These are phyloP conservation scores for Lasioglossum pauxillum DNA, from an alignment of 2,888 invertebrate species.

Conservation along the genomic window DNA sequence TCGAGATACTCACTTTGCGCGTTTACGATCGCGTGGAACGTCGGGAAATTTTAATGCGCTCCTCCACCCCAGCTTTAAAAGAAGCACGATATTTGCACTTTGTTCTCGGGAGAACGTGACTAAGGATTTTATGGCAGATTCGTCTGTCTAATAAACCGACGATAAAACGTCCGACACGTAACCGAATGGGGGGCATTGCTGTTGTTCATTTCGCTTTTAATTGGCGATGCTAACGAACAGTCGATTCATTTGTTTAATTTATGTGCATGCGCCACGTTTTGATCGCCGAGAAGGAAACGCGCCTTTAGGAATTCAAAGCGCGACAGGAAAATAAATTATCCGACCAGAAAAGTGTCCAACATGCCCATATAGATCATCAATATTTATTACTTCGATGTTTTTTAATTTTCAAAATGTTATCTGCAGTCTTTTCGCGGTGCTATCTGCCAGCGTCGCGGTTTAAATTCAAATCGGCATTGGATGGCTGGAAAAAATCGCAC, in stretches of 20 bases:
- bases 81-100: constrained; percentile 19
- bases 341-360: not conserved
- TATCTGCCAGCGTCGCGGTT: too few relatives aligned
- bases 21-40: constrained; percentile 14
- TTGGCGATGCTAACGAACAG: constrained; percentile 4
- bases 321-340: not conserved
- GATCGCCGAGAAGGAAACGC: not conserved
- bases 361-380: too few relatives aligned
- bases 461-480: too few relatives aligned
- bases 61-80: not conserved
- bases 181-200: not conserved
- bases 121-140: constrained; percentile 42
- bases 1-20: not conserved
- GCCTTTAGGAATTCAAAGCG: not conserved
- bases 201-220: not conserved
- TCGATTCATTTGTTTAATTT: constrained; percentile 16
- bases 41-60: constrained; percentile 9
- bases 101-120: constrained; percentile 10
- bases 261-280: not conserved
- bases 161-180: constrained; percentile 3
- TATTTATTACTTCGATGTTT: too few relatives aligned
- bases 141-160: constrained; percentile 21
- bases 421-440: too few relatives aligned
- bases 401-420: too few relatives aligned
- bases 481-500: too few relatives aligned